phyloP scores from a whole-genome alignment of 2,888 invertebrate species.

The Hypomecis atomaria region DNA sequence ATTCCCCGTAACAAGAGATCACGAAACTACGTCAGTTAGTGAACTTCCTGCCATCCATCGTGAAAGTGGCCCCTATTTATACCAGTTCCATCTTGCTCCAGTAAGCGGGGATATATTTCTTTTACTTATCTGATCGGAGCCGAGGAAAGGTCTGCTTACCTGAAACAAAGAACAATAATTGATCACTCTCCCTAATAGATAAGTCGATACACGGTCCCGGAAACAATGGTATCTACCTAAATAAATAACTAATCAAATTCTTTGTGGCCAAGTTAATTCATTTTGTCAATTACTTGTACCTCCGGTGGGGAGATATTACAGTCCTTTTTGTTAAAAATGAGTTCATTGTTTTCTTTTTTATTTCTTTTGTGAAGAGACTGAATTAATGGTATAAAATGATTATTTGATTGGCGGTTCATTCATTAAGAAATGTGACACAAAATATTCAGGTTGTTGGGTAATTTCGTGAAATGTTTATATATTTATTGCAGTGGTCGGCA shows the following conservation, averaged over 20 bases:
- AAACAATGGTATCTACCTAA: constrained; percentile 23
- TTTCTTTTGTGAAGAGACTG: too few relatives aligned
- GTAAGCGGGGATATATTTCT: constrained; percentile 46
- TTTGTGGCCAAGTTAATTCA: constrained; percentile 18
- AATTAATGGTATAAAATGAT: too few relatives aligned
- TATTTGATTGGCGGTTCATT: too few relatives aligned
- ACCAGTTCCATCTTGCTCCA: constrained; percentile 47
- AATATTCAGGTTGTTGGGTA: too few relatives aligned
- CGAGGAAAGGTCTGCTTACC: constrained; percentile 61
- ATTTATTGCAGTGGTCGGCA: too few relatives aligned
- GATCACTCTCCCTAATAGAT: constrained; percentile 53
- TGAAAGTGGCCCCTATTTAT: constrained; percentile 44
- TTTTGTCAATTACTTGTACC: constrained; percentile 13
- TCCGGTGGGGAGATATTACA: background rate
- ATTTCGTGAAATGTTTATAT: too few relatives aligned
- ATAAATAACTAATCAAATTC: constrained; percentile 21
- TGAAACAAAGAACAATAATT: constrained; percentile 65
- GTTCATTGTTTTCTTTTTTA: too few relatives aligned
- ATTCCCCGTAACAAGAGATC: constrained; percentile 46
- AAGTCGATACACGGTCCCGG: constrained; percentile 34
- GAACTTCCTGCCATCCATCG: constrained; percentile 44
- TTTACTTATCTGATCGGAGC: constrained; percentile 55
- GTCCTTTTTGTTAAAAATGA: too few relatives aligned
- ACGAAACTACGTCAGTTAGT: constrained; percentile 44
- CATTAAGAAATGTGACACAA: too few relatives aligned